Evolutionary conservation across 2,888 invertebrate genomes (phyloP), one percentile per base, ranked within the genome.

Genomic region (Colostygia pectinataria): DNA sequence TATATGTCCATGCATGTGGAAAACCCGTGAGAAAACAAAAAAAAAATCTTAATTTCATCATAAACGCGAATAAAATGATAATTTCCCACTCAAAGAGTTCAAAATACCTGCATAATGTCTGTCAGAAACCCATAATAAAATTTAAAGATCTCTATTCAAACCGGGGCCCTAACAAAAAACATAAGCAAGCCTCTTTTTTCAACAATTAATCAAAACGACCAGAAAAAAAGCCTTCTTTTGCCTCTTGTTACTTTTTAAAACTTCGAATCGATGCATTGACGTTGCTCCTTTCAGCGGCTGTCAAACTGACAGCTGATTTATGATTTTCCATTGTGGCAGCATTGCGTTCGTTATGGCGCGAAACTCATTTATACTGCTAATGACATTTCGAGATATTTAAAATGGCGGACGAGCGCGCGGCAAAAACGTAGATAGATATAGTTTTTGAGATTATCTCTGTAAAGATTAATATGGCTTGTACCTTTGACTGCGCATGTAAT

Each of bases 271-370:
- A 83, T 80, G 86, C 86, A 88, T 84, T 84, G 85, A 86, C 79
- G 80, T 66, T 67, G 76, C 77, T 82, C 77, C 80, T 87, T 87
- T 88, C 87, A 88, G 77, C 83, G 67, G 74, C 80, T 86, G 85
- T 84, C 87, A 83, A 78, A 83, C 66, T 85, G 86, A 85, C 86
- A 79, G 74, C 66, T 87, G 86, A 88, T 88, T 88, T 88, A 88
- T 87, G 82, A 74, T 83, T 77, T 74, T 67, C 80, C 80, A 81
- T 87, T 87, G 86, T 85, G 76, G 84, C 80, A 80, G 64, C 79
- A 78, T 78, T 77, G 66, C 72, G 74, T 80, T 80, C 83, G 81
- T 81, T 85, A 84, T 83, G 85, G 83, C 85, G 86, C 82, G 81
- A 81, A 83, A 78, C 76, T 81, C 83, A 85, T 85, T 85, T 83